phyloP scores from a whole-genome alignment of 2,888 invertebrate species.

The Dryocosmus kuriphilus region DNA sequence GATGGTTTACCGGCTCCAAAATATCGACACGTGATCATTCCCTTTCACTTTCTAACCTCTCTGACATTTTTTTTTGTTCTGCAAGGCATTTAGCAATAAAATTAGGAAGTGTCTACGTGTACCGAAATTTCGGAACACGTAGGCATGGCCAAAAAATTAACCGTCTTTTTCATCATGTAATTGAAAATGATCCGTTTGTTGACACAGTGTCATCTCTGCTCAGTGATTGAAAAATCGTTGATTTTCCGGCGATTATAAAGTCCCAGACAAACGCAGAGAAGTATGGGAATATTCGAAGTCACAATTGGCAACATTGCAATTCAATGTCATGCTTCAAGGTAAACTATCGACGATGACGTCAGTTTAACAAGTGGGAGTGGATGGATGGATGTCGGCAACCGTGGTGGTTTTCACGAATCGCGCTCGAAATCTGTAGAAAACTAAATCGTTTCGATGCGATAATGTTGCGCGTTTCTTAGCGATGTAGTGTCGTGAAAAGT shows the following conservation, averaged over 20 bases:
- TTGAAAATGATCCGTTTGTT: background rate
- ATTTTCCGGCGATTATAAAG: slow-evolving; percentile 1
- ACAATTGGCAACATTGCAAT: slow-evolving; percentile 66
- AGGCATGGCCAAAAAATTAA: too few relatives aligned
- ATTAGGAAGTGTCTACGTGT: too few relatives aligned
- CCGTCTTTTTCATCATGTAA: background rate
- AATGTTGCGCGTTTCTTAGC: slow-evolving; percentile 66
- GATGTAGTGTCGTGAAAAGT: slow-evolving; percentile 60
- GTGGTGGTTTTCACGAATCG: slow-evolving; percentile 68
- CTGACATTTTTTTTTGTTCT: background rate
- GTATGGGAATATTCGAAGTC: slow-evolving; percentile 22
- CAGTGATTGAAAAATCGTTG: background rate
- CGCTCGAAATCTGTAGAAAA: slow-evolving; percentile 64
- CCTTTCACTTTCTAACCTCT: slow-evolving; percentile 12
- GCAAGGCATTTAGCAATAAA: background rate
- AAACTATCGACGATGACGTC: slow-evolving; percentile 77
- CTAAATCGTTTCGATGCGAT: slow-evolving; percentile 63
- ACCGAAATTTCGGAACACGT: too few relatives aligned
- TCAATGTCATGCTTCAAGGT: slow-evolving; percentile 78
- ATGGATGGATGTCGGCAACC: slow-evolving; percentile 73
- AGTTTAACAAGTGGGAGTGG: slow-evolving; percentile 78
- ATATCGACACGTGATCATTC: background rate
- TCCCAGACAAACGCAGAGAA: slow-evolving; percentile 6
- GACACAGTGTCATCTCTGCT: background rate
- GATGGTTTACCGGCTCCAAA: background rate